Evolutionary conservation across 2,888 invertebrate genomes (phyloP), one percentile per base, ranked within the genome.

Genomic region (Resseliella maxima): DNA sequence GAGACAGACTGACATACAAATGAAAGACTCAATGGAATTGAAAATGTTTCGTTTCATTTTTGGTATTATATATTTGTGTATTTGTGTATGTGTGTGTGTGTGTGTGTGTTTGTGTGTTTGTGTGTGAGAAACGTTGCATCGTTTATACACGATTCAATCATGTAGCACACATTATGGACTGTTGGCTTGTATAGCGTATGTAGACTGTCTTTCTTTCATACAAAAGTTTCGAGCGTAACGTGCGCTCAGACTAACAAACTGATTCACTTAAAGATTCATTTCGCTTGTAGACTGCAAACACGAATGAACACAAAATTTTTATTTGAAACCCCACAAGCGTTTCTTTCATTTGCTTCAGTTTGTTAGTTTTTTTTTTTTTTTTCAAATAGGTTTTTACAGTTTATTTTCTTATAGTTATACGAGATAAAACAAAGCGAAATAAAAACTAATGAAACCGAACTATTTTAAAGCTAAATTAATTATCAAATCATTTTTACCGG

Each of bases 261-360:
- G 85, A 85, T 46, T 85, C 85, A 85, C 38, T 85, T 83, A 24
- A 83, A 83, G 24, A n/a, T 83, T 85, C 85, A 85, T 85, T 85
- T 85, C 85, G 85, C 85, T 85, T 85, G 46, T 85, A 85, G 85
- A 85, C 45, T 45, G 85, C 85, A 46, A 85, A n/a, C 85, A 45
- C 45, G 85, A 45, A 85, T 85, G 45, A 85, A 85, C 85, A 83
- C 36, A 83, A 83, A 83, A 83, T 83, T n/a, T n/a, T 83, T 38
- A 38, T 83, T 83, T 83, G 38, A 83, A 83, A 83, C 83, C 35
- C 72, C 72, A 72, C 31, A 72, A 72, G 31, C n/a, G n/a, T n/a
- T n/a, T n/a, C n/a, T n/a, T n/a, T n/a, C n/a, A n/a, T n/a, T n/a
- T n/a, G n/a, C n/a, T n/a, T n/a, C n/a, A n/a, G n/a, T n/a, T n/a